Base-by-base conservation (phyloP, 2,888 invertebrate species). In the Pyrrhia umbra region DNA sequence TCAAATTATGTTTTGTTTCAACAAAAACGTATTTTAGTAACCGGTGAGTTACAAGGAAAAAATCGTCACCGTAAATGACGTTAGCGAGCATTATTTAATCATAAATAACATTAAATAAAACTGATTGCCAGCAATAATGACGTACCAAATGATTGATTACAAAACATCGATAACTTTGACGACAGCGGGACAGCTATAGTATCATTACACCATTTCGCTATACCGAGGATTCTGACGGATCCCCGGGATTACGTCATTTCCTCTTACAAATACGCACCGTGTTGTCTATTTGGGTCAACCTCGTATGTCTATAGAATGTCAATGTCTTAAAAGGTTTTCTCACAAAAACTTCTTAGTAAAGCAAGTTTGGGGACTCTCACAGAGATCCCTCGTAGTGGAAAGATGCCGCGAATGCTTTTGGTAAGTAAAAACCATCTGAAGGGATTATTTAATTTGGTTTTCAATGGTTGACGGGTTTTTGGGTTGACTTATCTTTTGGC, bases 261-360 rank as follows among this genome's bases (percentile, higher is more conserved):
- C 67, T 46, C 37, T 46, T 52, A 77, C 65, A 79, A 75, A 77
- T 75, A 73, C 64, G 54, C 34, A 54, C 21, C 55, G 47, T 56
- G 47, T 63, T 65, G 57, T 71, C 74, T 75, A 79, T 79, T 77
- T 75, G 57, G 79, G 78, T 80, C 75, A 75, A 68, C 39, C 61
- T 25, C 67, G 58, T 73, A 58, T 66, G 50, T 63, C 61, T 68
- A 73, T 69, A 68, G 64, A 62, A 75, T 57, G 75, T 64, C 73
- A 73, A 77, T 80, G 80, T 67, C 61, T 77, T 80, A 73, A 75
- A 75, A 79, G 75, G 75, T 64, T 77, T 63, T 50, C 23, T 42
- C 47, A 59, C 51, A 51, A 46, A 66, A 74, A 63, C 43, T 78
- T 67, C 25, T 61, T 46, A 45, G 37, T 25, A 6, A 56, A 60